These are phyloP conservation scores for Sclerurus mexicanus DNA, from an alignment of 2,113 vertebrate species.

Conservation along the genomic window DNA sequence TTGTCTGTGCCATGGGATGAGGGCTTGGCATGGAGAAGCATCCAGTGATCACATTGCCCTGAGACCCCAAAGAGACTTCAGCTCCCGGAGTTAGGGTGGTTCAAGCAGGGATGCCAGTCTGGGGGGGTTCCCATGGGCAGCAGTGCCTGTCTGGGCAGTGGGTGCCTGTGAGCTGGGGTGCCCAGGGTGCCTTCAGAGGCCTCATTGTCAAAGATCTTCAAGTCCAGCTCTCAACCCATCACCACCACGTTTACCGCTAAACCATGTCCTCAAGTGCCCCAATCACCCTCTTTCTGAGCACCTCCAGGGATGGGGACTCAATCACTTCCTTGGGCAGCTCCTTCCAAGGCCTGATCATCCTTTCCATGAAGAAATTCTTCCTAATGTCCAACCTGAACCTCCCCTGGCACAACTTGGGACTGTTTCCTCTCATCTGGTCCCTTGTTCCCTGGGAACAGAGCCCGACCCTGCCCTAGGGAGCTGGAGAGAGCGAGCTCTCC, in stretches of 20 bases:
- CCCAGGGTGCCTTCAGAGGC: not conserved
- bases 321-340: not conserved
- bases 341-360: not conserved
- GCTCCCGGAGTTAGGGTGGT: too few relatives aligned
- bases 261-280: not conserved
- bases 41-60: accelerated
- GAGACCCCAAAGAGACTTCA: not conserved
- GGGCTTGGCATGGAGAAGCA: accelerated
- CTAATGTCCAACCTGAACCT: not conserved
- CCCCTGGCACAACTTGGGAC: not conserved
- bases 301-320: not conserved
- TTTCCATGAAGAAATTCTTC: not conserved
- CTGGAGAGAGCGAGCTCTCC: accelerated
- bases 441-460: not conserved
- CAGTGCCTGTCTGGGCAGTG: not conserved
- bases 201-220: not conserved
- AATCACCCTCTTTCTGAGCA: accelerated
- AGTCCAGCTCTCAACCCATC: not conserved
- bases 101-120: not conserved
- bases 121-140: accelerated
- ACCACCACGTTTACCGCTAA: not conserved
- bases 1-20: not conserved
- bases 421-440: not conserved
- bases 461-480: accelerated
- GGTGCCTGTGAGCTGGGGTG: not conserved